Evolutionary conservation across 2,888 invertebrate species (phyloP), one percentile per base, ranked within the genome.

Genomic region (Chaitophorus viminalis): DNA sequence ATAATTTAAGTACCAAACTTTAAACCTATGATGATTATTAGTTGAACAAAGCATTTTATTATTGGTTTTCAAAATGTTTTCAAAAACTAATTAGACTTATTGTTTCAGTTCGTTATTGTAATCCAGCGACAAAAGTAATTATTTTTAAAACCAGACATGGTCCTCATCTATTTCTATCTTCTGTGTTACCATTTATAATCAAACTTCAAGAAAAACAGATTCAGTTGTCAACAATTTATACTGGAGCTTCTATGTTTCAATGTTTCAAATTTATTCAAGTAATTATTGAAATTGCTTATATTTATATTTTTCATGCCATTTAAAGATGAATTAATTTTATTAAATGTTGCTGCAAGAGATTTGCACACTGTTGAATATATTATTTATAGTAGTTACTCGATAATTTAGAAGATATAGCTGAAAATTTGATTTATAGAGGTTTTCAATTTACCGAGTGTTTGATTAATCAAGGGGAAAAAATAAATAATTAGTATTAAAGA

Each of bases 161-260:
- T 0, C 95, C 96, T 5, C 95, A 96, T 90, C 93, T 92, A 90
- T 94, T 95, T 91, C 92, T 96, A 0, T 92, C 94, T 0, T 95
- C 94, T 90, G 92, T 93, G 89, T 90, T 96, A 89, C 95, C 96
- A 25, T 93, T 94, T 90, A 93, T 96, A 82, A 94, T 93, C n/a
- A 92, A 93, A 90, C 92, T 96, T 74, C 94, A 94, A 18, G 93
- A 93, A 46, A 92, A 94, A 89, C 92, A 92, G 82, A 94, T 95
- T 0, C 92, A 92, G 84, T 91, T 95, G 39, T 93, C 93, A 82
- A 95, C 94, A 31, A 91, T 96, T 8, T 95, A 96, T 91, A 93
- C 94, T 2, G 96, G 96, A 36, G 96, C 96, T 5, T 95, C 96
- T 29, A 92, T 96, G 84, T 95, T 94, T 91, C 95, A 96, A 89